phyloP scores from a whole-genome alignment of 2,113 vertebrate genomes.

The Excalfactoria chinensis region DNA sequence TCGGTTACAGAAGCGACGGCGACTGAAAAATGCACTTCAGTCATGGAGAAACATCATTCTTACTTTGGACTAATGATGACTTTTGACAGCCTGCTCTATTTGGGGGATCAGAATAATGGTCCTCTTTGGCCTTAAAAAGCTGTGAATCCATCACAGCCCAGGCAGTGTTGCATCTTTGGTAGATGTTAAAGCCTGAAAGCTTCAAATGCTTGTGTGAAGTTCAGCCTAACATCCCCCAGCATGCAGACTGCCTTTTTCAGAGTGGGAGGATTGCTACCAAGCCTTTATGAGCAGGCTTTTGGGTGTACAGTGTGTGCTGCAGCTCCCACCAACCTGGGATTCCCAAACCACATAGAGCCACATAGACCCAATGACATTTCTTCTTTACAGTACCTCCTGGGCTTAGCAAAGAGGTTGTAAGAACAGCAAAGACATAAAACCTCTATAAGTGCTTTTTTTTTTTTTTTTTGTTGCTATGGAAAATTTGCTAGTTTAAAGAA shows the following conservation, averaged over 20 bases:
- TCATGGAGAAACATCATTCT: background rate
- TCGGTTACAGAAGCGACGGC: background rate
- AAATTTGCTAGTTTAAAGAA: background rate
- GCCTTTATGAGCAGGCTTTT: fast-evolving
- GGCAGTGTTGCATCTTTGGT: background rate
- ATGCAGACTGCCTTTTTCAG: background rate
- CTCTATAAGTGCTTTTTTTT: background rate
- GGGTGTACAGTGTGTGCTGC: fast-evolving
- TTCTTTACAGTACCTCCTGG: background rate
- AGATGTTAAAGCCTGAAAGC: slow-evolving; percentile 2
- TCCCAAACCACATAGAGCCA: background rate
- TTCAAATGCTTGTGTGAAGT: background rate
- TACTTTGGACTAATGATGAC: background rate
- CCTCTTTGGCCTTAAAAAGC: background rate
- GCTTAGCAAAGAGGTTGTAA: background rate
- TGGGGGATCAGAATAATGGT: background rate
- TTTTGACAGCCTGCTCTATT: background rate
- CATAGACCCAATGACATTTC: fast-evolving
- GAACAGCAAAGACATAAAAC: background rate
- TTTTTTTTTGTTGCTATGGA: background rate
- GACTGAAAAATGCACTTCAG: background rate
- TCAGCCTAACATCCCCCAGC: background rate
- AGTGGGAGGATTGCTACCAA: background rate
- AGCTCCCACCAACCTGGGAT: background rate
- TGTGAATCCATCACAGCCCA: background rate